These are phyloP conservation scores for Epinotia ramella DNA, from an alignment of 2,888 invertebrate genomes.

Conservation along the genomic window DNA sequence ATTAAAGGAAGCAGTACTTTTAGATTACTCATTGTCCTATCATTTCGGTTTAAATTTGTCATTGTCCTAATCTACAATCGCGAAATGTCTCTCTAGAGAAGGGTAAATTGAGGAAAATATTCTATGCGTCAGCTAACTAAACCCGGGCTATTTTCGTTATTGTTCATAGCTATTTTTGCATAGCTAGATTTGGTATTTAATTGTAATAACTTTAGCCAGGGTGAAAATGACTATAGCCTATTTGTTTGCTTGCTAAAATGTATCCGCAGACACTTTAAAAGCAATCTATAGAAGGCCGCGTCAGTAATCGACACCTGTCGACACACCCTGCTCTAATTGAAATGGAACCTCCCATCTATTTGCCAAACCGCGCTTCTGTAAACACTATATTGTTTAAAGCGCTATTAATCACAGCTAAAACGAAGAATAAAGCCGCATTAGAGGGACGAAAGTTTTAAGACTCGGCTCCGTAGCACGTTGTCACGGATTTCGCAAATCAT, in stretches of 20 bases:
- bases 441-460: neutral
- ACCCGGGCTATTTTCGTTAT: neutral
- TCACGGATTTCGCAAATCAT: constrained; percentile 41
- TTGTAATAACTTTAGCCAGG: neutral
- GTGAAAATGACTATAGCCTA: neutral
- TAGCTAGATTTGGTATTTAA: neutral
- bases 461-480: constrained; percentile 36
- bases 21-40: neutral
- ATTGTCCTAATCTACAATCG: neutral
- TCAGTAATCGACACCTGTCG: constrained; percentile 43
- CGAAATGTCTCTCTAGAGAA: neutral
- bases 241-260: neutral
- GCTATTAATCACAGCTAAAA: constrained; percentile 47
- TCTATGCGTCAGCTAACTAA: too few relatives aligned
- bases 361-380: constrained; percentile 51
- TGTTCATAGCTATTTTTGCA: neutral
- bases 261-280: neutral
- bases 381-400: constrained; percentile 51
- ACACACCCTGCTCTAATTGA: constrained; percentile 58
- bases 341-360: constrained; percentile 53
- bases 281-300: neutral
- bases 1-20: neutral
- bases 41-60: neutral
- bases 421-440: constrained; percentile 10
- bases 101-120: constrained; percentile 9